phyloP scores from a whole-genome alignment of 2,113 vertebrate species.

The Mugil cephalus region DNA sequence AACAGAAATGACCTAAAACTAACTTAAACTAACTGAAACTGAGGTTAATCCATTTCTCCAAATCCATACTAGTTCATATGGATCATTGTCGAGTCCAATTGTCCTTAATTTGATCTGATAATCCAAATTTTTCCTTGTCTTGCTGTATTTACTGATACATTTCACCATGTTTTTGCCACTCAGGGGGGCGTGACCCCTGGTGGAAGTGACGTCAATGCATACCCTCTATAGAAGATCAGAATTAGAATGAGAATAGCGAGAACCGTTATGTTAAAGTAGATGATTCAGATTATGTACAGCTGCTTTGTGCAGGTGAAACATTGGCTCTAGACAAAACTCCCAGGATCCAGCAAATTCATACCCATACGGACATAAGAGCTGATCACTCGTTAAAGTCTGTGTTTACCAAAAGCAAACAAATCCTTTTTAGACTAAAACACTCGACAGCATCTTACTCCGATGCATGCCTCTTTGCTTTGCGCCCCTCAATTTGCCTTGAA shows the following conservation, averaged over 20 bases:
- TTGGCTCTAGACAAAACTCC: not conserved
- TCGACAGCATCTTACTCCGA: slow-evolving; percentile 5
- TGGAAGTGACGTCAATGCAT: too few relatives aligned
- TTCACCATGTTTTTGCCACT: too few relatives aligned
- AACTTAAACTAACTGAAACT: too few relatives aligned
- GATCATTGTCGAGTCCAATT: too few relatives aligned
- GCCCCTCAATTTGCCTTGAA: slow-evolving; percentile 24
- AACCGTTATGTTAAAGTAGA: not conserved
- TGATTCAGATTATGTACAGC: slow-evolving; percentile 3
- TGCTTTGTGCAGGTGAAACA: not conserved
- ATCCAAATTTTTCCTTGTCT: too few relatives aligned
- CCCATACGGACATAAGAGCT: not conserved
- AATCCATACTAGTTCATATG: too few relatives aligned
- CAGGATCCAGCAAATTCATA: not conserved
- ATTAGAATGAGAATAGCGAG: not conserved
- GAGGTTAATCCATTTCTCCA: too few relatives aligned
- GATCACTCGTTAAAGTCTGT: not conserved
- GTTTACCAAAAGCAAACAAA: not conserved
- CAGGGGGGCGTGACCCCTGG: too few relatives aligned
- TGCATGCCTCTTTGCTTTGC: slow-evolving; percentile 26
- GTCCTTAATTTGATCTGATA: too few relatives aligned
- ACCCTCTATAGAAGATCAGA: too few relatives aligned
- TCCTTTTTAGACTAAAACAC: not conserved
- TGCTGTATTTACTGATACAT: too few relatives aligned
- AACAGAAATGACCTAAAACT: too few relatives aligned